These are phyloP conservation scores for Tipula unca DNA, from an alignment of 2,888 invertebrate genomes.

Conservation along the genomic window DNA sequence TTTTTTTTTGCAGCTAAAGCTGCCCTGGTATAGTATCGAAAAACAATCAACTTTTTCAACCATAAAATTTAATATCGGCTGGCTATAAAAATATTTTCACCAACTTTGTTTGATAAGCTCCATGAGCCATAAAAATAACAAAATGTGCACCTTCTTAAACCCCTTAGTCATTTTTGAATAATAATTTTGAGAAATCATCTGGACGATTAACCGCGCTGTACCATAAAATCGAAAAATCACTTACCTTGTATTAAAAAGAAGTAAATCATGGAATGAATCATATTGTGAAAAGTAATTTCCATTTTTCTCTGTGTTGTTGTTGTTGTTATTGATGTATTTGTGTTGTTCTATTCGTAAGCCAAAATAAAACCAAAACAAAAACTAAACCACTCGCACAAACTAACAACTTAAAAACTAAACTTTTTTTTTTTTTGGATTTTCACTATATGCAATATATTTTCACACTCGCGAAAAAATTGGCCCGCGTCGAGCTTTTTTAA, in stretches of 20 bases:
- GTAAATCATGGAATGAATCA: slow-evolving; percentile 8
- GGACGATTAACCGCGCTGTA: not conserved
- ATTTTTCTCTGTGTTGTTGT: not conserved
- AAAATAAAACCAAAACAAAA: not conserved
- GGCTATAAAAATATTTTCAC: not conserved
- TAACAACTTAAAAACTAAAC: not conserved
- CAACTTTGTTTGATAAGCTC: not conserved
- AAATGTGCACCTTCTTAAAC: not conserved
- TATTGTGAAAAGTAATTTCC: not conserved
- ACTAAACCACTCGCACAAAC: not conserved
- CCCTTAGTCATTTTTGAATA: not conserved
- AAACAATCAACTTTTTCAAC: not conserved
- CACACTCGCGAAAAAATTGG: not conserved
- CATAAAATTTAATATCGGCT: not conserved
- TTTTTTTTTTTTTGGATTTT: not conserved
- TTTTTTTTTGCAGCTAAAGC: not conserved
- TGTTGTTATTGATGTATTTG: not conserved
- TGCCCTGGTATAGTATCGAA: not conserved
- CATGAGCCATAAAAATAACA: not conserved
- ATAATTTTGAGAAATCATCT: not conserved
- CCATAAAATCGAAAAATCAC: not conserved
- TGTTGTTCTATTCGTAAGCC: not conserved
- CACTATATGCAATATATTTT: not conserved
- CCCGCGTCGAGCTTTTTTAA: not conserved
- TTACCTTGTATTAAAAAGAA: not conserved